Base-by-base conservation (phyloP, 2,888 invertebrate genomes). In the Eumerus sabulonum region DNA sequence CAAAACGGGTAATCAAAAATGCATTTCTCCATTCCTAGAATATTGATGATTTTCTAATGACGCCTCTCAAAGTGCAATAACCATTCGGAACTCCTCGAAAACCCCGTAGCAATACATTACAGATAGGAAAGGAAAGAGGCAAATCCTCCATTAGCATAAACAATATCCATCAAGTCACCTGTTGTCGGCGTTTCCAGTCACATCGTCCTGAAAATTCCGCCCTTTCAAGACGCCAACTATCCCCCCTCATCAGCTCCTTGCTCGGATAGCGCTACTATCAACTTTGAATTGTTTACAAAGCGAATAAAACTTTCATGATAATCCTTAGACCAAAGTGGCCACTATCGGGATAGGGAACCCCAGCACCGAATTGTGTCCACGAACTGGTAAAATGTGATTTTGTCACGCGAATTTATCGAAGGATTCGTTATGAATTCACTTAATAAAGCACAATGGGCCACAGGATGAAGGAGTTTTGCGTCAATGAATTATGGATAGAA, bases 261-360 rank as follows among this genome's bases (percentile, higher is more conserved):
- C 5, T 9, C 7, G 7, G 11, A 36, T 11, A 3, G 40, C 19
- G 57, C n/a, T 62, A 68, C 68, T 79, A 79, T 79, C 79, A 64
- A 74, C 59, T 70, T 64, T 63, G 68, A 79, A 79, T 60, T 79
- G 70, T 79, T 79, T 74, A 79, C 79, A 79, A 79, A 79, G 64
- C 74, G 74, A 79, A 63, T 74, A 74, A 79, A 79, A 74, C 48
- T 79, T 79, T 79, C 50, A 64, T 44, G 70, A 79, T 79, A 79
- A 74, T 68, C 68, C 59, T 57, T 40, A 12, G 27, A 16, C 27
- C 17, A 7, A 27, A 27, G 3, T 27, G 27, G 27, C 27, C 27
- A 27, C 3, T 27, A 7, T n/a, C 27, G 27, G 3, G 27, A 27
- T 27, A 27, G 27, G 45, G 57, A 12, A 9, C 36, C n/a, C 5